Base-by-base conservation (phyloP, 2,113 vertebrate species). In the Pyxicephalus adspersus region DNA sequence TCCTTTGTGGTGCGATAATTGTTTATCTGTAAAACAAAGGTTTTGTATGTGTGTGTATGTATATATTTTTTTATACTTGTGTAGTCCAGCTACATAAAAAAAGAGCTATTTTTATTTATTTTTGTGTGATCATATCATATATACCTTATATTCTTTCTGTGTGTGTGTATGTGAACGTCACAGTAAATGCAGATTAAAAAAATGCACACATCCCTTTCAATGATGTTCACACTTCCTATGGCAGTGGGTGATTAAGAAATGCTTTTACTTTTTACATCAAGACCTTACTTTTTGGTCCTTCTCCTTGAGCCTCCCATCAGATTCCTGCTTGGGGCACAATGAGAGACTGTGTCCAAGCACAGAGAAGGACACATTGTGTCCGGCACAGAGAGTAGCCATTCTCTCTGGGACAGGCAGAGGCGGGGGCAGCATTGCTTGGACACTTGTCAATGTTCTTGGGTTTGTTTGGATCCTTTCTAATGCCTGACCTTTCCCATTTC, bases 391-490 rank as follows among this genome's bases (percentile, higher is more conserved):
- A 75, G 63, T 22, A 82, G 71, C 57, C 28, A 82, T 82, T 82
- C 71, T 82, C 64, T 73, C 70, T 8, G 72, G 80, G 61, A 74
- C 54, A 66, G 63, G 70, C 71, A 65, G 71, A 74, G 80, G 70
- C 70, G 80, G 80, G 80, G 80, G 78, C 51, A 75, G 51, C 71
- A 82, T 75, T 65, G 63, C 71, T 66, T 74, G 80, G 80, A 82
- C 70, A 65, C 64, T 66, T 82, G 80, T 82, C 80, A 65, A 19
- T 75, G 79, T 75, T 75, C 80, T 82, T 60, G 61, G 61, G 71
- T 82, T 82, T 82, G 70, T 82, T 82, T 75, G 70, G 80, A 82
- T 82, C 52, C 80, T 82, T 82, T 82, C 63, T 82, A 75, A 65
- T 54, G 70, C 57, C 23, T 82, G 80, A 82, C 80, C 80, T 82